phyloP scores from a whole-genome alignment of 2,113 vertebrate genomes.

The Ia io region DNA sequence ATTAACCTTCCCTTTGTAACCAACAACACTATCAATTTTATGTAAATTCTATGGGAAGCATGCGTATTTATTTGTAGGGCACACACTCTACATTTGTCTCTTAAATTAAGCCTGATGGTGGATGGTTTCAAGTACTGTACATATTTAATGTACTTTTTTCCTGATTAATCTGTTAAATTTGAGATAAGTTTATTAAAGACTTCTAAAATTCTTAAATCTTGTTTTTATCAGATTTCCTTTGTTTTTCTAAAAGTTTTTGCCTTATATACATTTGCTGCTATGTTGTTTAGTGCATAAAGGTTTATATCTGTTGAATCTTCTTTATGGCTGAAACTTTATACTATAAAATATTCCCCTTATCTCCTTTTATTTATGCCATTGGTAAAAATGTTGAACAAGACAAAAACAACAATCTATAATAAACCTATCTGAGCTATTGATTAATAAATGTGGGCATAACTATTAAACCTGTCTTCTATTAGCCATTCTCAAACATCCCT shows the following conservation, averaged over 20 bases:
- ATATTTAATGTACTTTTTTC: background rate
- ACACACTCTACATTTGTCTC: background rate
- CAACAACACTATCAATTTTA: background rate
- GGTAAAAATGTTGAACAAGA: background rate
- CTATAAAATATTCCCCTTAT: background rate
- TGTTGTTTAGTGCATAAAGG: background rate
- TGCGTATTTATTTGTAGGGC: background rate
- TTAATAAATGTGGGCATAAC: background rate
- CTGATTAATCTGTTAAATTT: background rate
- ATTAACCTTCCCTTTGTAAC: conserved; percentile 1
- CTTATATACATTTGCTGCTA: background rate
- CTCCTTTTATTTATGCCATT: background rate
- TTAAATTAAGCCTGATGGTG: conserved; percentile 13
- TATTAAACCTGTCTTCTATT: background rate
- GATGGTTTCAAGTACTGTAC: background rate
- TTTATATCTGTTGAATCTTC: background rate
- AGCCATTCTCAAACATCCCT: background rate
- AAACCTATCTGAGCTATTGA: background rate
- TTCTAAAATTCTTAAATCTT: background rate
- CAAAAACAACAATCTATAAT: background rate
- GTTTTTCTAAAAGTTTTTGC: background rate
- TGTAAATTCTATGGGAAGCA: background rate
- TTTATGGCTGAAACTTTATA: background rate
- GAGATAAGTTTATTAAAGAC: background rate
- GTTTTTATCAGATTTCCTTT: background rate